Percentiles rank a stretch among this genome's conserved stretches.
Conservation (phyloP, 2,888 invertebrate genomes). For the Hartigia nigra region DNA sequence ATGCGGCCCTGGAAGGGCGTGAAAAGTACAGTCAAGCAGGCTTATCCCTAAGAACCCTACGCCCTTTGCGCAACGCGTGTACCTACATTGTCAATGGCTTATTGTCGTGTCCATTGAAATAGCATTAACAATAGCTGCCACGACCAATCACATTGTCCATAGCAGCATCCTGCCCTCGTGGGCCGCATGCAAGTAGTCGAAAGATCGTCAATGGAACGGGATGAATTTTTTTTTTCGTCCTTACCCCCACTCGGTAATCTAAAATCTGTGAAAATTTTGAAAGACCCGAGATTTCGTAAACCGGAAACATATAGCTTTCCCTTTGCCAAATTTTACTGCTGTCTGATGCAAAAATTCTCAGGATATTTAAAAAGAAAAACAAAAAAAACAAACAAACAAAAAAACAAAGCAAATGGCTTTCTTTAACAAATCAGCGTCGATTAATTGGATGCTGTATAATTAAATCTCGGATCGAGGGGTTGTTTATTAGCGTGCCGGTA, state of each 20-base stretch:
- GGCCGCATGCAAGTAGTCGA: conserved; percentile 1
- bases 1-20: conserved; percentile 51
- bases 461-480: not conserved
- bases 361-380: not conserved
- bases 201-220: not conserved
- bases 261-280: not conserved
- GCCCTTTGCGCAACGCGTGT: conserved; percentile 53
- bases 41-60: conserved; percentile 39
- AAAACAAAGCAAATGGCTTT: not conserved
- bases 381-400: too few relatives aligned
- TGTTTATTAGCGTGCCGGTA: not conserved
- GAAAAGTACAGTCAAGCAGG: conserved; percentile 63
- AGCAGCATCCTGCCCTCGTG: conserved; percentile 34
- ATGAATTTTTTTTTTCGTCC: not conserved
- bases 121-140: conserved; percentile 45
- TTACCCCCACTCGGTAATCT: not conserved
- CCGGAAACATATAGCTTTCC: not conserved
- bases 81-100: conserved; percentile 54
- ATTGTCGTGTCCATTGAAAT: conserved; percentile 61
- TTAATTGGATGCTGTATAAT: not conserved
- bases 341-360: not conserved
- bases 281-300: not conserved
- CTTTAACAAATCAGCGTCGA: not conserved
- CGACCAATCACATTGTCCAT: conserved; percentile 52
- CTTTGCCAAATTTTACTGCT: not conserved